A percentile compares a stretch with the other conserved stretches of the same genome.
These are phyloP conservation scores for Centropus unirufus DNA, from an alignment of 2,113 vertebrate genomes.

Conservation along the genomic window DNA sequence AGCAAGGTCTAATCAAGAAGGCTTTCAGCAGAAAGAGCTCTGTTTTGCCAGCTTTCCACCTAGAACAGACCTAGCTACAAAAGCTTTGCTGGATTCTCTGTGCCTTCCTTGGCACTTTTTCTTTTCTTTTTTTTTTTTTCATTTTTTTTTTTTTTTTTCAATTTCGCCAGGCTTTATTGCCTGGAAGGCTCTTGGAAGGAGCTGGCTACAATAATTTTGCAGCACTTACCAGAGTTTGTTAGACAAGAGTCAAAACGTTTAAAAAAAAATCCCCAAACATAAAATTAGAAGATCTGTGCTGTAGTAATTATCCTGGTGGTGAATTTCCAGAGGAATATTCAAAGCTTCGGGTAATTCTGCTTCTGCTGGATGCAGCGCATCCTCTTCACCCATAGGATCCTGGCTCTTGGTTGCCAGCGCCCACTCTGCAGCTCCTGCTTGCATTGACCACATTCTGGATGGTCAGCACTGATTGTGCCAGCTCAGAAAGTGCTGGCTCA, in stretches of 20 bases:
- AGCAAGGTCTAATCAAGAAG: neutral
- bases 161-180: neutral
- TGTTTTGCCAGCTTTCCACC: neutral
- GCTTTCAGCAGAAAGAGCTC: neutral
- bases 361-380: conserved; percentile 11
- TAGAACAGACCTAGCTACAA: neutral
- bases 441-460: too few relatives aligned
- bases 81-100: neutral
- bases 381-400: neutral
- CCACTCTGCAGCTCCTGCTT: too few relatives aligned
- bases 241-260: neutral
- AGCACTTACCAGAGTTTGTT: neutral
- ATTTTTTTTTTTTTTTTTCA: too few relatives aligned
- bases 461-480: too few relatives aligned
- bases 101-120: neutral
- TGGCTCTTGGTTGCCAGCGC: neutral
- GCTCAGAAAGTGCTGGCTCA: too few relatives aligned
- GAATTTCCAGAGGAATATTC: conserved; percentile 10
- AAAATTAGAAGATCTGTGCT: neutral
- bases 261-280: too few relatives aligned
- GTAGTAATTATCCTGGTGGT: neutral
- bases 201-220: neutral
- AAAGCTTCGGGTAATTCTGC: neutral
- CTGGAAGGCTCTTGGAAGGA: neutral
- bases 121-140: too few relatives aligned